Base-by-base conservation (phyloP, 2,113 vertebrate genomes). In the Peromyscus polionotus region DNA sequence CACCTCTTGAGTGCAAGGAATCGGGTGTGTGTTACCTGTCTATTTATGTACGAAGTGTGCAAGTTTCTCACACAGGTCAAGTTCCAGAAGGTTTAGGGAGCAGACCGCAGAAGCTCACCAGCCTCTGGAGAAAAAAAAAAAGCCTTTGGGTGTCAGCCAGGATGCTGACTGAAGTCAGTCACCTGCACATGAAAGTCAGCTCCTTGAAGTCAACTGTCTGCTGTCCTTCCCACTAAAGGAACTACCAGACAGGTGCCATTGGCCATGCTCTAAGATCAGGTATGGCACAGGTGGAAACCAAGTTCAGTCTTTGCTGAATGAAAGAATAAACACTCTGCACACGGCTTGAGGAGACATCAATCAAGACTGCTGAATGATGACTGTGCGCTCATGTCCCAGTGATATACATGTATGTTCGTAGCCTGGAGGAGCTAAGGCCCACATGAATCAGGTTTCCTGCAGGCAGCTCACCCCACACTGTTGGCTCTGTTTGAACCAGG, bases 321-420 rank as follows among this genome's bases (percentile, higher is more conserved):
- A 81, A 51, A 59, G 80, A 73, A 70, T 42, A 96, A 88, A 61
- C 4, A 19, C 31, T 72, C 24, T 42, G 63, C 65, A 36, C 9
- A 22, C 2, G 9, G 63, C 28, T 33, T 54, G 73, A 72, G 42
- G 73, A 93, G 28, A 76, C 26, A 10, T 31, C 4, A 6, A 7
- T 17, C 20, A 73, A 77, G 33, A 77, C 4, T 39, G 85, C 95
- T 6, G 33, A 65, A 19, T 42, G 75, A 86, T 33, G 24, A 28
- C 16, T 65, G 13, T 24, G 13, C 4, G 3, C 24, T 63, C 11
- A 1, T 4, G 59, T 16, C 19, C 42, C 5, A 0, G 73, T 28
- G 48, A 16, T 16, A 17, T 26, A 8, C 54, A 36, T 2, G 16
- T 33, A 3, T 42, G 57, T 59, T 26, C 42, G 22, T 1, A 31